Evolutionary conservation across 2,888 invertebrate species (phyloP).

Genomic region (Suillia variegata): DNA sequence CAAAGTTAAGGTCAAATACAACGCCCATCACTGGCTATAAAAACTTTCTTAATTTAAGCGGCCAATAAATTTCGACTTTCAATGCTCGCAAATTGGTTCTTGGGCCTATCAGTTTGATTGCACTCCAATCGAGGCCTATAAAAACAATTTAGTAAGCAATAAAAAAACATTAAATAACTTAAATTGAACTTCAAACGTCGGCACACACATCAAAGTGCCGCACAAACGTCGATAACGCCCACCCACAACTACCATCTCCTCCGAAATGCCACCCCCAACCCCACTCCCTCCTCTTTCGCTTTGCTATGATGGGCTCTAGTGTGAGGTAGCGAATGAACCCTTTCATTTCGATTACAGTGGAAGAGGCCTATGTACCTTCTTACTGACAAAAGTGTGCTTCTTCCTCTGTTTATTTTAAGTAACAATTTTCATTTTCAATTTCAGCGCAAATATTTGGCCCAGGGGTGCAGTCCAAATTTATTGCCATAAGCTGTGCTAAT

Average conservation of each 20-base stretch:
- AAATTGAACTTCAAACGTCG: constrained; percentile 40
- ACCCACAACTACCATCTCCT: neutral
- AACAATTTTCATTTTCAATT: constrained; percentile 41
- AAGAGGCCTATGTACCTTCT: neutral
- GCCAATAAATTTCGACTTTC: neutral
- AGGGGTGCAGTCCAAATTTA: constrained; percentile 56
- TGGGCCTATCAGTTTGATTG: constrained; percentile 1
- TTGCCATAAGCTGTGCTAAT: constrained; percentile 41
- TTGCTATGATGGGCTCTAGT: neutral
- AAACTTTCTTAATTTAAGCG: too few species aligned
- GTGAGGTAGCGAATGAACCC: neutral
- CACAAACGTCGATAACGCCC: neutral
- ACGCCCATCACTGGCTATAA: too few species aligned
- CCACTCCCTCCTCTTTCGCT: neutral
- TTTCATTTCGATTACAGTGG: neutral
- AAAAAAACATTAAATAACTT: constrained; percentile 42
- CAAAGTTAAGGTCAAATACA: too few species aligned
- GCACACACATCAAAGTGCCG: neutral
- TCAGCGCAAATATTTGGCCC: constrained; percentile 56
- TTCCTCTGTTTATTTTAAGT: constrained; percentile 23
- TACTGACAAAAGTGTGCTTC: neutral
- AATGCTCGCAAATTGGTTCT: too few species aligned
- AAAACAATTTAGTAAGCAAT: constrained; percentile 54
- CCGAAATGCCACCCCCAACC: neutral
- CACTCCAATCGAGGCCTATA: constrained; percentile 35